Base-by-base conservation (phyloP, 2,888 invertebrate species). In the Phragmatobia fuliginosa region DNA sequence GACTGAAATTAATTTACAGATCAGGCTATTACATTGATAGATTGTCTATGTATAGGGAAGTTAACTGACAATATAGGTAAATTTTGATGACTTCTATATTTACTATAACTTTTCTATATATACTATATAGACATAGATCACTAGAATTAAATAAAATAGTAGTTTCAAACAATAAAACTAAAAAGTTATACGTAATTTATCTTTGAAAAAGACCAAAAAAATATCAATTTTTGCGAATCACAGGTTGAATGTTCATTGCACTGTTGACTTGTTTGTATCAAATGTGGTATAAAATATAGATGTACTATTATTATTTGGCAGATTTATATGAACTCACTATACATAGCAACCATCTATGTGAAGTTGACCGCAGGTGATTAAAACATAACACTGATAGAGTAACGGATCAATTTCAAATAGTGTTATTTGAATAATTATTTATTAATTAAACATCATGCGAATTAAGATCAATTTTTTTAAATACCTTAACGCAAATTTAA, bases 1-100 rank as follows among this genome's bases (percentile, higher is more conserved):
- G 58, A 67, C 62, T 68, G 62, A 45, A 52, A 76, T 38, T 49
- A 59, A 59, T 69, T 74, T 62, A 71, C 62, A 64, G 67, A 73
- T 49, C 66, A 59, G 45, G 60, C n/a, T 72, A 69, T 63, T 61
- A 41, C 28, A 59, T 14, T 28, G 16, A 56, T 5, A 6, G 5
- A 2, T 28, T 28, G 6, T 56, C 7, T n/a, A 10, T 8, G n/a
- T n/a, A n/a, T n/a, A n/a, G 21, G 21, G 45, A n/a, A 49, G n/a
- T 49, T 10, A n/a, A 49, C n/a, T n/a, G 7, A 38, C 1, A 38
- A 14, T 38, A 14, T 14, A n/a, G n/a, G n/a, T n/a, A n/a, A n/a
- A n/a, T 36, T 11, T 36, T 36, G 36, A 36, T 36, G 36, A 5
- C 10, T 11, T 36, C 36, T 8, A 36, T 7, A 41, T 5, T 41